A percentile compares a stretch with the other conserved stretches of the same genome.
These are phyloP conservation scores for Pyxicephalus adspersus DNA, from an alignment of 2,113 vertebrate species.

Conservation along the genomic window DNA sequence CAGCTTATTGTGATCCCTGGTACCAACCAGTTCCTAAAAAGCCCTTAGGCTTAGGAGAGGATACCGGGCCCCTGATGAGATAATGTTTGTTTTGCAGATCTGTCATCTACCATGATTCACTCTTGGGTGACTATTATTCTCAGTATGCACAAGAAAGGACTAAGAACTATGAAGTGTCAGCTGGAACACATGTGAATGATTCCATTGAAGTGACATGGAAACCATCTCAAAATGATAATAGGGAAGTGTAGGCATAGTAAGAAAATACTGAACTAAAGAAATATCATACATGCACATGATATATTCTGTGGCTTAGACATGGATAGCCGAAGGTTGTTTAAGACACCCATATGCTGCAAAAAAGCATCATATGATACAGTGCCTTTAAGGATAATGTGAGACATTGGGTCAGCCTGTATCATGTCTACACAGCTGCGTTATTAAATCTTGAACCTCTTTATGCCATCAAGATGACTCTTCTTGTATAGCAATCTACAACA, in stretches of 20 bases:
- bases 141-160: not conserved
- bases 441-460: not conserved
- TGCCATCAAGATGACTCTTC: not conserved
- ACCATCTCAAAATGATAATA: not conserved
- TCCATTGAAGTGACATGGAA: not conserved
- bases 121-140: not conserved
- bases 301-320: too few species aligned
- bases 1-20: constrained; percentile 1
- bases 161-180: not conserved
- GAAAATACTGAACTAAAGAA: not conserved
- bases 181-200: not conserved
- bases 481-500: not conserved
- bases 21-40: constrained; percentile 13
- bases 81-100: constrained; percentile 32
- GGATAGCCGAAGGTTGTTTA: too few species aligned
- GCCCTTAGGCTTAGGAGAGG: constrained; percentile 1
- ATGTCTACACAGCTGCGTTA: too few species aligned
- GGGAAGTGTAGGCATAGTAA: not conserved
- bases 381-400: not conserved
- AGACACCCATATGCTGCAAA: not conserved
- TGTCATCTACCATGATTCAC: constrained; percentile 37
- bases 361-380: not conserved
- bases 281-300: too few species aligned
- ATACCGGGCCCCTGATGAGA: constrained; percentile 26
- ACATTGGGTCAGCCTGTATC: not conserved